Evolutionary conservation across 2,113 vertebrate genomes (phyloP).

Genomic region (Ovis aries): ARS-UI_Ramb_v3.0 NC_056076.1:4451501-4452000

Average conservation of each 20-base stretch:
- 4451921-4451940: background rate
- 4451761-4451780: rapidly evolving
- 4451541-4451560: no score
- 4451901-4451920: background rate
- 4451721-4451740: background rate
- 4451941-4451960: background rate
- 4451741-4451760: background rate
- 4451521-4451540: background rate
- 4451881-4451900: background rate
- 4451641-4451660: background rate
- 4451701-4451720: background rate
- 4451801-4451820: background rate
- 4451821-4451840: background rate
- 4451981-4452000: background rate
- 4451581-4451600: background rate
- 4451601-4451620: background rate
- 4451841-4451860: background rate
- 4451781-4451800: background rate
- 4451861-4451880: background rate
- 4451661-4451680: background rate
- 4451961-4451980: background rate
- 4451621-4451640: background rate
- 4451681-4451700: background rate
- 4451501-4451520: background rate
- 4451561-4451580: background rate